A percentile compares a stretch with the other conserved stretches of the same genome.
These are phyloP conservation scores for Theretra japonica DNA, from an alignment of 2,888 invertebrate species.

Conservation along the genomic window DNA sequence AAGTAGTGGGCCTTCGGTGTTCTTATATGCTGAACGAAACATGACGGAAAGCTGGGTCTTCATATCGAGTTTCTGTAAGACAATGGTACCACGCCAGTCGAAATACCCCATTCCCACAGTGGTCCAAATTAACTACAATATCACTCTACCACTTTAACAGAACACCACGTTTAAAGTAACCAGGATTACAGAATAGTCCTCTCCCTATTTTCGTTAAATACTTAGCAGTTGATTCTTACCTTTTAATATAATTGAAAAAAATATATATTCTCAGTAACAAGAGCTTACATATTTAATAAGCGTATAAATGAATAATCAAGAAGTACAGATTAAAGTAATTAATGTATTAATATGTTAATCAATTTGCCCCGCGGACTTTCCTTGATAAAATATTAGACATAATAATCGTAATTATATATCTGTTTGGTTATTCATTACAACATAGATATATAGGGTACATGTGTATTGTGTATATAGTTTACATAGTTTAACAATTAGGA, in stretches of 20 bases:
- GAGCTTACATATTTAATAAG: neutral
- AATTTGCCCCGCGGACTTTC: conserved; percentile 12
- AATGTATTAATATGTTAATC: conserved; percentile 7
- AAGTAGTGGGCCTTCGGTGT: too few species aligned
- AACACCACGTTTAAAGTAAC: too few species aligned
- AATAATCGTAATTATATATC: neutral
- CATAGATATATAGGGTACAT: neutral
- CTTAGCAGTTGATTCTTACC: too few species aligned
- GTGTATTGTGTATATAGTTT: neutral
- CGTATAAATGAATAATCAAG: neutral
- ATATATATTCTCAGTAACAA: neutral
- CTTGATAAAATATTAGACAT: conserved; percentile 4
- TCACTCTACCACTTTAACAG: too few species aligned
- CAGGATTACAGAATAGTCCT: too few species aligned
- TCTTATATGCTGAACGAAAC: too few species aligned
- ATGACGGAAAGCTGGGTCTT: too few species aligned
- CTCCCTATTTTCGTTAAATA: too few species aligned
- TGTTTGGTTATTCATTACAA: conserved; percentile 12
- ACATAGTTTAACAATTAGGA: neutral
- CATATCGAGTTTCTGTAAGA: too few species aligned
- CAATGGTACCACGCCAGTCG: too few species aligned
- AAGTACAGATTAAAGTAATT: neutral
- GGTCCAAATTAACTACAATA: too few species aligned
- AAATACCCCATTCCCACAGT: too few species aligned
- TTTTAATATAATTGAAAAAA: neutral